Evolutionary conservation across 2,888 invertebrate genomes (phyloP), one percentile per base, ranked within the genome.

Genomic region (Andricus curvator): DNA sequence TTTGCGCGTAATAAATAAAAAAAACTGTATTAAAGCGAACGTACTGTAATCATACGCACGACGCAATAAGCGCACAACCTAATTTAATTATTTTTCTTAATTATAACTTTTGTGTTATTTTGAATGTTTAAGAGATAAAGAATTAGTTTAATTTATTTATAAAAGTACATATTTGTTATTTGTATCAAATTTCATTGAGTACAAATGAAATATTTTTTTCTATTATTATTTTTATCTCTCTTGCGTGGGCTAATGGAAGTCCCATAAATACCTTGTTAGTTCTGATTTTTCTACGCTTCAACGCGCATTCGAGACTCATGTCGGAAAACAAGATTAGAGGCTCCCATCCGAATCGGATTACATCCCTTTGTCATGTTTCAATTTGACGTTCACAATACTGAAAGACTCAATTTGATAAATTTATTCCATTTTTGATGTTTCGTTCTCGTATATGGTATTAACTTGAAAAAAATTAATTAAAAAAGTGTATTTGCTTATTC

Each of bases 331-430:
- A 56, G 74, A 74, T 74, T 74, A 74, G 33, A 74, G 74, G 51
- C 74, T 74, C 5, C 33, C 56, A 74, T 74, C 51, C 51, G 74
- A 74, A 74, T 74, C 74, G 56, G 74, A 74, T 74, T 74, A 74
- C 74, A 74, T 74, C 74, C 74, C 74, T 74, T 74, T 74, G 56
- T 74, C 51, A 51, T 74, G 74, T 74, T 74, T 56, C 51, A 51
- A 37, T 51, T 25, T 51, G 25, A 33, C 20, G 74, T 51, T 33
- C 56, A 56, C 33, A 74, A 74, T n/a, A 29, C 74, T 74, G 51
- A 29, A 48, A 70, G 74, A 74, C n/a, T 33, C 13, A 51, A 74
- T 74, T 74, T 48, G 56, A 33, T 33, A 13, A 56, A 51, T 56
- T 33, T 70, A 25, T 20, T 51, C 20, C 20, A 51, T 51, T 20